These are phyloP conservation scores for Choloepus didactylus DNA, from an alignment of 2,797 vertebrate genomes.

Conservation along the genomic window DNA sequence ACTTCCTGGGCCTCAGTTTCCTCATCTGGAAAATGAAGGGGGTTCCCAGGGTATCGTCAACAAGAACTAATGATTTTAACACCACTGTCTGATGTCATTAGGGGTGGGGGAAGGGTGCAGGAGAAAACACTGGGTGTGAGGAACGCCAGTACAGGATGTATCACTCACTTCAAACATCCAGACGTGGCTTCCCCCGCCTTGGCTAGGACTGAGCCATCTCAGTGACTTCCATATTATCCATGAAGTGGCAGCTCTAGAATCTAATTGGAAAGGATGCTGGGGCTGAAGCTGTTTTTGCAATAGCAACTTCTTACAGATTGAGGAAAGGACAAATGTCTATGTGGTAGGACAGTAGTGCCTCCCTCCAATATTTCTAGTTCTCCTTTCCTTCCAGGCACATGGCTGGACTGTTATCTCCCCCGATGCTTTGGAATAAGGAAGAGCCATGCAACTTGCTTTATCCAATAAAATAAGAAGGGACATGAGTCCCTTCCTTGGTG, in stretches of 20 bases:
- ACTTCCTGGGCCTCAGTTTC: not conserved
- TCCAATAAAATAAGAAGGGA: not conserved
- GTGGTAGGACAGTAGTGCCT: too few relatives aligned
- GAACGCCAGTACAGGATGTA: not conserved
- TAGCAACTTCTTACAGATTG: too few relatives aligned
- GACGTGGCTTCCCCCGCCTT: not conserved
- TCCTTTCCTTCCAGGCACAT: not conserved
- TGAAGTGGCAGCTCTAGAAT: not conserved
- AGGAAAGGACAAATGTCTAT: not conserved
- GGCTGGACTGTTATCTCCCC: not conserved
- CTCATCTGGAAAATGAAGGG: not conserved
- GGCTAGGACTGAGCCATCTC: not conserved
- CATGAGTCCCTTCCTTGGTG: not conserved
- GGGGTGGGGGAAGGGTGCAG: not conserved
- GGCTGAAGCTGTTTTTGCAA: not conserved
- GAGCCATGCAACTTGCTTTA: not conserved
- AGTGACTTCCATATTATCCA: not conserved
- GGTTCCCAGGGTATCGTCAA: not conserved
- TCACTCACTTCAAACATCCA: not conserved
- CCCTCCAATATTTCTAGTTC: not conserved
- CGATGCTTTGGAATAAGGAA: not conserved
- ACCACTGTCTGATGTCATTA: not conserved
- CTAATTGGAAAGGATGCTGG: not conserved
- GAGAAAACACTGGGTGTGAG: fast-evolving
- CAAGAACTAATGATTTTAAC: not conserved